Conservation (phyloP, 2,797 vertebrate species). For the Xenops minutus region DNA sequence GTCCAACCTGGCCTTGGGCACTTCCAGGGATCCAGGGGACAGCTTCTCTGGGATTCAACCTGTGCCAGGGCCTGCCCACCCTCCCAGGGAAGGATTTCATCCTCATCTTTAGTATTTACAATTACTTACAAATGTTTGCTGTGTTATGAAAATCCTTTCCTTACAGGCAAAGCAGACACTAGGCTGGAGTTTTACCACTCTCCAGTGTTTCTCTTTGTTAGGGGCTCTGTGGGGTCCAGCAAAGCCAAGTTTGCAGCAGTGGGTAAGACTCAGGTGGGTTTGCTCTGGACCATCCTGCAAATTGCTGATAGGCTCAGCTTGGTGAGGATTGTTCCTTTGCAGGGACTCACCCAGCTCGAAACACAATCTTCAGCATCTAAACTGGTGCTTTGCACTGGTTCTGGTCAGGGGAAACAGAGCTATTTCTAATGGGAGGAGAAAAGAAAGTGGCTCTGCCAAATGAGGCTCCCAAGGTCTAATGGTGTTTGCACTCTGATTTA, state of each 20-base stretch:
- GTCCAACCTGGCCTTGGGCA: fast-evolving
- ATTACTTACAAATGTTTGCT: neutral
- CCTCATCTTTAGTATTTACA: neutral
- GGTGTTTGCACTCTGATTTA: neutral
- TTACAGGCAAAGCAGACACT: neutral
- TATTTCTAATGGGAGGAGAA: neutral
- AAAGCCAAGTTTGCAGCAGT: neutral
- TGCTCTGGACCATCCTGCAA: too few relatives aligned
- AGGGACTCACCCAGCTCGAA: neutral
- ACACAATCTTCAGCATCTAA: neutral
- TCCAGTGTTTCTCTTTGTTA: neutral
- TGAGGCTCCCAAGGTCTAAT: neutral
- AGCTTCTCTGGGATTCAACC: neutral
- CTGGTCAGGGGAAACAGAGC: neutral
- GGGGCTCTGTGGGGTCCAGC: neutral
- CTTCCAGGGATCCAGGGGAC: neutral
- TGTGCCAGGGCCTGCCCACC: fast-evolving
- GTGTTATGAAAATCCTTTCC: neutral
- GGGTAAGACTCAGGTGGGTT: neutral
- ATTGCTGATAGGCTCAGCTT: neutral
- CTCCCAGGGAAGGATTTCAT: neutral
- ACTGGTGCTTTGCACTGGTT: neutral
- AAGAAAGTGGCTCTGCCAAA: neutral
- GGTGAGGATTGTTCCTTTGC: neutral
- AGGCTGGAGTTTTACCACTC: neutral